Base-by-base conservation (phyloP, 2,113 vertebrate species). In the Patagioenas fasciata region DNA sequence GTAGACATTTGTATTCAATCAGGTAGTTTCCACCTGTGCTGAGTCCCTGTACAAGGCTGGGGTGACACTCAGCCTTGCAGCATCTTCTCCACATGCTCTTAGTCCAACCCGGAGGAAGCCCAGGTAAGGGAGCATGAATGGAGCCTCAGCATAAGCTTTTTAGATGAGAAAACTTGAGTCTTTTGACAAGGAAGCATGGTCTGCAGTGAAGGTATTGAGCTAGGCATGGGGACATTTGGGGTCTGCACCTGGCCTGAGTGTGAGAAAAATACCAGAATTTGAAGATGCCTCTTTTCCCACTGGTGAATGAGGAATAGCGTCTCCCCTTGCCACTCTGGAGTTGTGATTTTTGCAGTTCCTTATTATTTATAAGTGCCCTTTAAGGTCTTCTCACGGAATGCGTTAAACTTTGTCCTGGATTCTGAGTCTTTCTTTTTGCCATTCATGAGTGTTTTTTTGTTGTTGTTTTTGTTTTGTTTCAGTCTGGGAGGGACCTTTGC, bases 1-100 rank as follows among this genome's bases (percentile, higher is more conserved):
- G 9, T 8, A 62, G 36, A 21, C 13, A 20, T 25, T 38, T 32
- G 3, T 16, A 1, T 28, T 42, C 1, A 0, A 7, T 36, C 64
- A 32, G 15, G 32, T 17, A 7, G 20, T 23, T 67, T 82, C 47
- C 28, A 85, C 13, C 13, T 6, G 3, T 61, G 16, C 28, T 24
- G 14, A 15, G 31, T 23, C 57, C 19, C 28, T 18, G 13, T 3
- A 58, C 29, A 19, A 53, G 19, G 32, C 8, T 44, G 11, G 11
- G 53, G 12, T 78, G 44, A 53, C 19, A 29, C 18, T 16, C 32
- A 38, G 12, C 24, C 28, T 17, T 13, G 23, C 9, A 44, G 14
- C 32, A 15, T 75, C 51, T 17, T 51, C 31, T 60, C 42, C 0
- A 0, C 4, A 0, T 79, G 15, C 15, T 83, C 16, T 54, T 75